Evolutionary conservation across 1,140 invertebrate species (phyloP).

Genomic region (Heliconius nattereri): DNA sequence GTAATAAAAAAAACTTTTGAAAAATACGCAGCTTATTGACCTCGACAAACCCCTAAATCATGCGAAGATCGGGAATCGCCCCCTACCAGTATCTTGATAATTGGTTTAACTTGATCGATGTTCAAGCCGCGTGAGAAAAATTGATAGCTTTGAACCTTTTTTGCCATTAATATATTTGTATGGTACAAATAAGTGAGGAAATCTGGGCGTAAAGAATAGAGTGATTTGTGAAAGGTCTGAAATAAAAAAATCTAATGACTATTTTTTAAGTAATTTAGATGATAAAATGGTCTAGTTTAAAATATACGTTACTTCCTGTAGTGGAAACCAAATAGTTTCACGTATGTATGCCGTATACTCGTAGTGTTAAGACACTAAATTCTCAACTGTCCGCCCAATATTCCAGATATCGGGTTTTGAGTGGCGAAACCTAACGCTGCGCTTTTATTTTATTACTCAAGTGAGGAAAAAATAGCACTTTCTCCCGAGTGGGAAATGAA

Average conservation of each 20-base stretch:
- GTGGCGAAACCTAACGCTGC: too few species aligned
- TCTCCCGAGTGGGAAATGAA: too few species aligned
- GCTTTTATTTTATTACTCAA: too few species aligned
- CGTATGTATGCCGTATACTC: too few species aligned
- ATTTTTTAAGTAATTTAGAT: too few species aligned
- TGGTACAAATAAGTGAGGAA: background rate
- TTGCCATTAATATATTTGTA: constrained; percentile 7
- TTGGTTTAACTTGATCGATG: constrained; percentile 15
- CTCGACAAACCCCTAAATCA: constrained; percentile 3
- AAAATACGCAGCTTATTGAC: constrained; percentile 8
- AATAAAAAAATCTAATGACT: too few species aligned
- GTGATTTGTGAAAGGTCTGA: background rate
- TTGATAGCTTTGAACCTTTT: constrained; percentile 4
- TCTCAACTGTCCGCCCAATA: too few species aligned
- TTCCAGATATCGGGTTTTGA: too few species aligned
- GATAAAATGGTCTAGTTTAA: too few species aligned
- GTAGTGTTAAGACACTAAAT: background rate
- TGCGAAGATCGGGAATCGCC: background rate
- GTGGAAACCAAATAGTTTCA: background rate
- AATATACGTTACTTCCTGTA: background rate
- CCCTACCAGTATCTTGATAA: constrained; percentile 10
- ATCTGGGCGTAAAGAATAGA: background rate
- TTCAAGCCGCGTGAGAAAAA: constrained; percentile 12
- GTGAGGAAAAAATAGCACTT: too few species aligned
- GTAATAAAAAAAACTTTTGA: background rate